phyloP scores from a whole-genome alignment of 1,140 invertebrate genomes.

The Euura lappo region DNA sequence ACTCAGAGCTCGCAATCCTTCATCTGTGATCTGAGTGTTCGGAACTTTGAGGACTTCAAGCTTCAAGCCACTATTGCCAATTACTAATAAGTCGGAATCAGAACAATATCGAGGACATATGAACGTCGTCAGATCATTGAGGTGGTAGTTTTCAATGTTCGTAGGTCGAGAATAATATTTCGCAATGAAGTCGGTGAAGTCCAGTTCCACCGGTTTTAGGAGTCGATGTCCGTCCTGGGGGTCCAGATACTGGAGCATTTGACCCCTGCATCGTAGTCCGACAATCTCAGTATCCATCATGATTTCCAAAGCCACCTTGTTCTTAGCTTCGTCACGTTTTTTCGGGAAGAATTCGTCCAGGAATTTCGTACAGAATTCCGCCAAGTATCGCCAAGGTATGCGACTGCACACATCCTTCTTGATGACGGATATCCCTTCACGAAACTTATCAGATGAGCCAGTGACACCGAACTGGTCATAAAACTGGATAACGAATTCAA shows the following conservation, averaged over 20 bases:
- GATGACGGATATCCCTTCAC: too few relatives aligned
- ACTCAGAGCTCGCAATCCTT: not conserved
- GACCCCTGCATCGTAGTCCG: not conserved
- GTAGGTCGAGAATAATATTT: too few relatives aligned
- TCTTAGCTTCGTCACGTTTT: not conserved
- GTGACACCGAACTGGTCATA: not conserved
- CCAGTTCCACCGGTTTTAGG: not conserved
- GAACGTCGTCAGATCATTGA: too few relatives aligned
- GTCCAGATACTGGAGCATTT: not conserved
- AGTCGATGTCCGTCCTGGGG: not conserved
- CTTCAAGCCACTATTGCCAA: not conserved
- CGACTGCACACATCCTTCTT: too few relatives aligned
- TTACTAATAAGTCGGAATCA: too few relatives aligned
- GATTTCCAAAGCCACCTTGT: not conserved
- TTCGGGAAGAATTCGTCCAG: not conserved
- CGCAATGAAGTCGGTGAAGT: not conserved
- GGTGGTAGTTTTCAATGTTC: too few relatives aligned
- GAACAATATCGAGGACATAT: too few relatives aligned
- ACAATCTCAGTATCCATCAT: not conserved
- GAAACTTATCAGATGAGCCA: not conserved
- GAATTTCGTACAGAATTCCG: not conserved
- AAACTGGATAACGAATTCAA: not conserved
- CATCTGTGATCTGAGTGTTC: not conserved
- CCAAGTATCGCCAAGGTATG: too few relatives aligned
- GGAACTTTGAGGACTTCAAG: not conserved